Base-by-base conservation (phyloP, 2,888 invertebrate genomes). In the Chrysina gloriosa region DNA sequence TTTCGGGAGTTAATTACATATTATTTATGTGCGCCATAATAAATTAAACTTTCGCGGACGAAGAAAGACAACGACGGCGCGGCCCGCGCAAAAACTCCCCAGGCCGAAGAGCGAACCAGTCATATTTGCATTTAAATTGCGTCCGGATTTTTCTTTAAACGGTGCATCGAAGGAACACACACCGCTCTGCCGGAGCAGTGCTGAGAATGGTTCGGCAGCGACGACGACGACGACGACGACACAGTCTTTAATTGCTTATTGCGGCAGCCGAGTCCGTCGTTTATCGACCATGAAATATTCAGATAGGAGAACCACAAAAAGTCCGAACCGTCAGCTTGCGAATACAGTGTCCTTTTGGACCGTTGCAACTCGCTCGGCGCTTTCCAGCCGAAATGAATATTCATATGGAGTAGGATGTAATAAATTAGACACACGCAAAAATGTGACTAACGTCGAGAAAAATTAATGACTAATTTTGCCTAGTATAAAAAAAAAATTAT, bases 51-150 rank as follows among this genome's bases (percentile, higher is more conserved):
- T 5, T 16, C 3, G 4, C 14, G 21, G 23, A 19, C 6, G 52
- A 25, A 16, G 19, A 31, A 16, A 16, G 47, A 31, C 52, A 52
- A 52, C 29, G 34, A 52, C 52, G 16, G 11, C 48, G 52, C 52
- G 4, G 23, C 9, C 31, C 14, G 29, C n/a, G n/a, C n/a, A 52
- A 52, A 52, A 52, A 52, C 52, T 31, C 25, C 48, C 29, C 52
- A 1, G 23, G 19, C 31, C 14, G 29, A 2, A 34, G 31, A 52
- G 14, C 31, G 31, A 52, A 52, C 52, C 52, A 52, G 52, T 52
- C 52, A 52, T 52, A 52, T 52, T 52, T 52, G 21, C 52, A 52
- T 52, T 52, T 52, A 52, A 52, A 52, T 52, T 52, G 52, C 52
- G 31, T 34, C 52, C 14, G 19, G 52, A 52, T 52, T 52, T 52